Percentiles rank a stretch among this genome's conserved stretches.
Evolutionary conservation across 2,113 vertebrate species (phyloP).

Genomic region (Paramormyrops kingsleyae): DNA sequence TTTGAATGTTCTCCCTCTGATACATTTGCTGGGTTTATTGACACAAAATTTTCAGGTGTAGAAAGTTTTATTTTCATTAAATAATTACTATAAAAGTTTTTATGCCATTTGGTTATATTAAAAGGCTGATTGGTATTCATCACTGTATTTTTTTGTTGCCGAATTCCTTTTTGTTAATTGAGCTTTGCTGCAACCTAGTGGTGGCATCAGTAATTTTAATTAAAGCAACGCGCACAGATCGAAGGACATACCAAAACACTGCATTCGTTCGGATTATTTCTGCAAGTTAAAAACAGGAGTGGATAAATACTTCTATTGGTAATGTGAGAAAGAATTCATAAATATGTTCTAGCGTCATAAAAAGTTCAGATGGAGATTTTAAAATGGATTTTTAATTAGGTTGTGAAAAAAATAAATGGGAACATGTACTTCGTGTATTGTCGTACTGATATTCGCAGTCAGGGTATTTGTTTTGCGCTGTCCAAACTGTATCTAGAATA

Average conservation of each 20-base stretch:
- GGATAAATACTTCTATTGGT: neutral
- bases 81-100: neutral
- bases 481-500: neutral
- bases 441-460: neutral
- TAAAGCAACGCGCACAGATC: neutral
- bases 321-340: neutral
- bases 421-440: neutral
- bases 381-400: neutral
- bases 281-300: neutral
- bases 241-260: neutral
- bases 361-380: neutral
- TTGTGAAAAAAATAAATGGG: neutral
- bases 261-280: neutral
- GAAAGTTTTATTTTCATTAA: neutral
- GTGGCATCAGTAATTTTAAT: neutral
- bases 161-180: neutral
- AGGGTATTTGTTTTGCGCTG: neutral
- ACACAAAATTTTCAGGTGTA: neutral
- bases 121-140: neutral
- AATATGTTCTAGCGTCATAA: neutral
- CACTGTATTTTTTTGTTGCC: neutral
- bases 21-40: neutral
- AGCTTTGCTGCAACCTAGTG: constrained; percentile 13
- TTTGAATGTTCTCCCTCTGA: neutral
- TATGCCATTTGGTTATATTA: neutral